Percentiles rank a stretch among this genome's conserved stretches.
phyloP scores from a whole-genome alignment of 2,113 vertebrate genomes.

The Peromyscus maniculatus region DNA sequence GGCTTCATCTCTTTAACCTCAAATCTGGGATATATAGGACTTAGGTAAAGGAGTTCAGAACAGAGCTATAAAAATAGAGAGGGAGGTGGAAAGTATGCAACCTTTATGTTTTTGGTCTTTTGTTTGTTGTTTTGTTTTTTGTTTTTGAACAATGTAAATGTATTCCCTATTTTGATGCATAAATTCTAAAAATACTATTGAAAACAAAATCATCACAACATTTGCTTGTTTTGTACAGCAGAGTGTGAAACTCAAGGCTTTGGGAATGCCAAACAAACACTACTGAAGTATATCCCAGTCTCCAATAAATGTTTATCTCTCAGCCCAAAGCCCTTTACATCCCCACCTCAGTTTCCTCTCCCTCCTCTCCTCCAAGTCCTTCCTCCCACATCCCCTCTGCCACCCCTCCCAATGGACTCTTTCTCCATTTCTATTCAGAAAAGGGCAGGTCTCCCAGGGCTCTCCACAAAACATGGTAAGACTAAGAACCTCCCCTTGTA shows the following conservation, averaged over 20 bases:
- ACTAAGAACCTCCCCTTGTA: too few species aligned
- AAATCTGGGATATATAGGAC: neutral
- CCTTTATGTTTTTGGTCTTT: neutral
- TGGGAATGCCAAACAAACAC: neutral
- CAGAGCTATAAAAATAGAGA: neutral
- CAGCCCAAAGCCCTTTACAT: neutral
- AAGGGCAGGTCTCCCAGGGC: too few species aligned
- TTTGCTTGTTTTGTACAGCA: neutral
- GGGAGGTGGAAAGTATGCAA: neutral
- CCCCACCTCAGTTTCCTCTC: too few species aligned
- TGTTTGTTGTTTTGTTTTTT: neutral
- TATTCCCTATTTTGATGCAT: neutral
- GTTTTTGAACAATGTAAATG: neutral
- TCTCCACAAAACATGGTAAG: too few species aligned
- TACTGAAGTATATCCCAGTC: neutral
- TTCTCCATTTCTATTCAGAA: too few species aligned
- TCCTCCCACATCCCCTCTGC: too few species aligned
- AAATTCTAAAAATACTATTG: neutral
- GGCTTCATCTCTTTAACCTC: neutral
- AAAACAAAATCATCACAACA: conserved; percentile 54
- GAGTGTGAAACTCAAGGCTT: too few species aligned
- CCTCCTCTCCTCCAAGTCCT: too few species aligned
- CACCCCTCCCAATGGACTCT: too few species aligned
- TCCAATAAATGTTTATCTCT: conserved; percentile 3
- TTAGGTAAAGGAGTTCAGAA: neutral